Conservation (phyloP, 2,113 vertebrate species). For the Datnioides undecimradiatus region DNA sequence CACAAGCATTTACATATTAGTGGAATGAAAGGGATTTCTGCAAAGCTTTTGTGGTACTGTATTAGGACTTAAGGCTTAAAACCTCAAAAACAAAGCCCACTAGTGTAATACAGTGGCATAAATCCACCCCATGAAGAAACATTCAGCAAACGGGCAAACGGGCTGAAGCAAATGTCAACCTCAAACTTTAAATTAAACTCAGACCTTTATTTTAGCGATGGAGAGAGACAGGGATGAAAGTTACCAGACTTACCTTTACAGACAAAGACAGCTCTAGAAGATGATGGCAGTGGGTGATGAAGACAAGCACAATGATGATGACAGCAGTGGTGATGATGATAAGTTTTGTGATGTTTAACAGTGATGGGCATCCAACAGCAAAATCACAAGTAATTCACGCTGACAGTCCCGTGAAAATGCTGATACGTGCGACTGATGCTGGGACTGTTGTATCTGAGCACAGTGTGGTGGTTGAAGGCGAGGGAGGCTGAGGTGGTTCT, state of each 20-base stretch:
- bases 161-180: not conserved
- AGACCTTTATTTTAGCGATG: not conserved
- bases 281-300: conserved; percentile 43
- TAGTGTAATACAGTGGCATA: not conserved
- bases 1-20: not conserved
- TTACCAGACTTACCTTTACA: conserved; percentile 51
- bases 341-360: conserved; percentile 10
- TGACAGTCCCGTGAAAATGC: not conserved
- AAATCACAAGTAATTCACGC: conserved; percentile 2
- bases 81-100: conserved; percentile 30
- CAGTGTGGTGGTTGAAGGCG: not conserved
- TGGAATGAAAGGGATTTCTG: conserved; percentile 37
- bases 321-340: not conserved
- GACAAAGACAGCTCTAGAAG: conserved; percentile 13
- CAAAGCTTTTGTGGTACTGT: conserved; percentile 10
- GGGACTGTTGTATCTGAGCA: not conserved
- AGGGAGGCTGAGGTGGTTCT: conserved; percentile 43
- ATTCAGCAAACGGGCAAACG: no score
- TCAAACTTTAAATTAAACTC: not conserved
- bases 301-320: not conserved
- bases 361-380: conserved; percentile 21
- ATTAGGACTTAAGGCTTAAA: conserved; percentile 31
- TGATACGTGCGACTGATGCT: not conserved
- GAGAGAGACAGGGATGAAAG: conserved; percentile 6
- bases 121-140: conserved; percentile 1